phyloP scores from a whole-genome alignment of 2,797 vertebrate species.

The Cottoperca gobio region DNA sequence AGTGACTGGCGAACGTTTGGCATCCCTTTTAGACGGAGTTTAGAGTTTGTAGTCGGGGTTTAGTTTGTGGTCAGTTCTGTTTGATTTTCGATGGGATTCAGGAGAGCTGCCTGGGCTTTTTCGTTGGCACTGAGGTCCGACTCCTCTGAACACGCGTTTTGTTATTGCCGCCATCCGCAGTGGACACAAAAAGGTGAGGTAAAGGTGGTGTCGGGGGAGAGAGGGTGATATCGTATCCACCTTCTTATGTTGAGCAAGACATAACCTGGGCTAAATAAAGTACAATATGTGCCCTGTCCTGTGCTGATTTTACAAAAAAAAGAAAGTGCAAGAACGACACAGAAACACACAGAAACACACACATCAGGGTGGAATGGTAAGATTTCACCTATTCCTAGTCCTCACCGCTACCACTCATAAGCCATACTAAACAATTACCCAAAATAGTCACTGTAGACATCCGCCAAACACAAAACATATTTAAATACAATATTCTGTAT shows the following conservation, averaged over 20 bases:
- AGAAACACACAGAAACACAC: constrained; percentile 64
- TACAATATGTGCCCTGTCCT: constrained; percentile 59
- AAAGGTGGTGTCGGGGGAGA: constrained; percentile 59
- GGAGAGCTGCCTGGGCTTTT: constrained; percentile 73
- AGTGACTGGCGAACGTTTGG: constrained; percentile 70
- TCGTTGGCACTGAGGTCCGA: constrained; percentile 73
- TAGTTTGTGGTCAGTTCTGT: constrained; percentile 57
- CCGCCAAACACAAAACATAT: constrained; percentile 68
- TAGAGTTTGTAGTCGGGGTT: constrained; percentile 44
- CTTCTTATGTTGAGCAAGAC: constrained; percentile 55
- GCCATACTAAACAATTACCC: constrained; percentile 64
- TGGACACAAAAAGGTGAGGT: constrained; percentile 74
- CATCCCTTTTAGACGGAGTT: constrained; percentile 61
- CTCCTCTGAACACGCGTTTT: constrained; percentile 51
- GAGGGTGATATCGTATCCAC: constrained; percentile 60
- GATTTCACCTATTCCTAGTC: constrained; percentile 55
- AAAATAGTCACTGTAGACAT: constrained; percentile 67
- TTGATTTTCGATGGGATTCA: constrained; percentile 44
- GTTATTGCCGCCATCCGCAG: constrained; percentile 53
- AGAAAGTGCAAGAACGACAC: constrained; percentile 73
- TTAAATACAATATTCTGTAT: constrained; percentile 68
- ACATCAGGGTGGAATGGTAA: constrained; percentile 56
- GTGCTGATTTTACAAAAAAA: constrained; percentile 57
- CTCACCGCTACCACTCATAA: constrained; percentile 61
- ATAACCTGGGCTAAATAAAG: constrained; percentile 58